Evolutionary conservation across 2,113 vertebrate species (phyloP).

Genomic region (Heterocephalus glaber): DNA sequence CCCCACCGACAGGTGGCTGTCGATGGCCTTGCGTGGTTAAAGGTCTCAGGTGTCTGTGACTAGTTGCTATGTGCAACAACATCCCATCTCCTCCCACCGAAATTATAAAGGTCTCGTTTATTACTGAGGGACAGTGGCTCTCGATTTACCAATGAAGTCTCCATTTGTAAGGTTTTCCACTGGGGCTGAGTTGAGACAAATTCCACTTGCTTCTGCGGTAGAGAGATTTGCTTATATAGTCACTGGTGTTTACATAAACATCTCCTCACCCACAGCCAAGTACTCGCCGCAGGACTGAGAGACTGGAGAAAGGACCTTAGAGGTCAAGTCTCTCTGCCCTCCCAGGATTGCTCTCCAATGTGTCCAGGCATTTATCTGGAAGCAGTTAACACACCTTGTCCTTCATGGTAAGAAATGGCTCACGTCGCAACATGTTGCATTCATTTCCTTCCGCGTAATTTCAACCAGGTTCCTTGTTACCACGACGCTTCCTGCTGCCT

Average conservation of each 20-base stretch:
- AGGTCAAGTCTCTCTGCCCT: neutral
- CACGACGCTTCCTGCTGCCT: neutral
- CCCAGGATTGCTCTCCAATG: neutral
- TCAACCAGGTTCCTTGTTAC: neutral
- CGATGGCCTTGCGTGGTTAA: neutral
- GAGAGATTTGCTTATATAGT: neutral
- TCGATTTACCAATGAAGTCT: neutral
- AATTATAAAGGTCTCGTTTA: neutral
- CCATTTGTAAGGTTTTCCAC: neutral
- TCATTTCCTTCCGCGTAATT: neutral
- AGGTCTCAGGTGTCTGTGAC: neutral
- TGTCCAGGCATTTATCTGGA: neutral
- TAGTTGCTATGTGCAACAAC: neutral
- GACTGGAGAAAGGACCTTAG: neutral
- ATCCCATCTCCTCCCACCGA: neutral
- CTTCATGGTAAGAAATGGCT: neutral
- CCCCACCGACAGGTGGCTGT: no score
- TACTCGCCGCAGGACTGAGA: neutral
- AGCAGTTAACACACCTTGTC: neutral
- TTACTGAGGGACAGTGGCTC: neutral
- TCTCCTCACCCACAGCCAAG: neutral
- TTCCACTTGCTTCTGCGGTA: neutral
- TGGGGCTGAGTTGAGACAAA: neutral
- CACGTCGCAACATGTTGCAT: no score
- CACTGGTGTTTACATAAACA: neutral